These are phyloP conservation scores for Ctenopoma multispine DNA, from an alignment of 2,797 vertebrate species.

Conservation along the genomic window DNA sequence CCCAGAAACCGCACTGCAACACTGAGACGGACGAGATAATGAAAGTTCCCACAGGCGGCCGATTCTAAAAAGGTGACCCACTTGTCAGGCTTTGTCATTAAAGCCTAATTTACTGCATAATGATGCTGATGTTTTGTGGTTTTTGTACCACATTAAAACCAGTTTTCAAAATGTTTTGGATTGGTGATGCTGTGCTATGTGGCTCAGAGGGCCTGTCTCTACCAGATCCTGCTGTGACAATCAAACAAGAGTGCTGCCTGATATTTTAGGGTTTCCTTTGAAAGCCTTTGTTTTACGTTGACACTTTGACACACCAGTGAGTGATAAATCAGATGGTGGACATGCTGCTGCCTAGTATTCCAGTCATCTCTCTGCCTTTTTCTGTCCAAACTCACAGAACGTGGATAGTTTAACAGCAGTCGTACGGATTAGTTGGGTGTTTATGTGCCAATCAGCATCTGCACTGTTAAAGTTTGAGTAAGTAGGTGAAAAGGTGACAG, in stretches of 20 bases:
- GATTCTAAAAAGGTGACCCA: neutral
- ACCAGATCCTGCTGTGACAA: conserved; percentile 4
- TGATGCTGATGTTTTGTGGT: neutral
- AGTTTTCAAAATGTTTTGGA: too few species aligned
- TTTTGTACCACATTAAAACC: neutral
- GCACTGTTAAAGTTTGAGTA: too few species aligned
- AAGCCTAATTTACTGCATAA: neutral
- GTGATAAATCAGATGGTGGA: neutral
- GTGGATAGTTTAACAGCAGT: neutral
- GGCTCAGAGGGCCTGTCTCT: neutral
- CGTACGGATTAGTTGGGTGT: too few species aligned
- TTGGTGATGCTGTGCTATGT: neutral
- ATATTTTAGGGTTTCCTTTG: neutral
- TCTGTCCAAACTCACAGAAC: neutral
- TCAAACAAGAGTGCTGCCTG: conserved; percentile 3
- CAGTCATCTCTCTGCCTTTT: neutral
- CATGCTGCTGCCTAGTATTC: neutral
- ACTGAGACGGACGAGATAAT: neutral
- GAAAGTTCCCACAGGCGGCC: neutral
- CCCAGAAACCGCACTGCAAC: too few species aligned
- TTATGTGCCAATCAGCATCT: too few species aligned
- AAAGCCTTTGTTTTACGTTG: neutral
- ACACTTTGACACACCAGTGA: neutral
- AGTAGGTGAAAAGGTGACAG: too few species aligned
- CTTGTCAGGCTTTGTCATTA: neutral